Evolutionary conservation across 2,888 invertebrate genomes (phyloP).

Genomic region (Agrilus biguttatus): DNA sequence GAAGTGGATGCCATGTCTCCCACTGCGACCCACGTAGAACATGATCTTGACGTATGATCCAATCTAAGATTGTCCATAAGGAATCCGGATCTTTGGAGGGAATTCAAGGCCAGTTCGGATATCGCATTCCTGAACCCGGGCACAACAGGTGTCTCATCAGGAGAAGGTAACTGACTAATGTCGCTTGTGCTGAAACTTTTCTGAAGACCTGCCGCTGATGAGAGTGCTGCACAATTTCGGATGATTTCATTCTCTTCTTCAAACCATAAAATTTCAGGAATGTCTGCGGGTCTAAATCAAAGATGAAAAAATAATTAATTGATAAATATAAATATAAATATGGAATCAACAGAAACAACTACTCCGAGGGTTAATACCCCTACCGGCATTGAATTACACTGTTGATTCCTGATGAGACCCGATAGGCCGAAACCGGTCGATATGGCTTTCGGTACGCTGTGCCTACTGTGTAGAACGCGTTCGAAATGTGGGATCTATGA

Average conservation of each 20-base stretch:
- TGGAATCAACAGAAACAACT: too few relatives aligned
- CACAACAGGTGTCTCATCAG: slow-evolving; percentile 30
- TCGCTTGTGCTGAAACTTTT: slow-evolving; percentile 76
- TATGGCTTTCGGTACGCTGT: too few relatives aligned
- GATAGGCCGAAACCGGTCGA: too few relatives aligned
- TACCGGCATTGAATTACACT: too few relatives aligned
- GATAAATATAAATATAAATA: too few relatives aligned
- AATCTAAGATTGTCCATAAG: slow-evolving; percentile 41
- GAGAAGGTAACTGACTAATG: slow-evolving; percentile 45
- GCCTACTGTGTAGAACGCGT: too few relatives aligned
- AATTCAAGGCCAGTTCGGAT: slow-evolving; percentile 43
- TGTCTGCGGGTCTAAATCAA: slow-evolving; percentile 38
- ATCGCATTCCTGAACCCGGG: slow-evolving; percentile 31
- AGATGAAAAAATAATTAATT: background rate
- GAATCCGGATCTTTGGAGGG: slow-evolving; percentile 38
- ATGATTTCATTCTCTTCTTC: slow-evolving; percentile 69
- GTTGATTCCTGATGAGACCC: too few relatives aligned
- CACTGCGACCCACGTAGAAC: slow-evolving; percentile 79
- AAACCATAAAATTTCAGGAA: slow-evolving; percentile 48
- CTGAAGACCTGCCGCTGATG: slow-evolving; percentile 66
- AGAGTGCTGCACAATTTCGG: slow-evolving; percentile 64
- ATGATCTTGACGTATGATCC: slow-evolving; percentile 47
- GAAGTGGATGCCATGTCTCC: slow-evolving; percentile 63
- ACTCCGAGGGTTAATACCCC: too few relatives aligned
- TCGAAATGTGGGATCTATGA: too few relatives aligned